Base-by-base conservation (phyloP, 2,113 vertebrate genomes). In the Jaculus jaculus region DNA sequence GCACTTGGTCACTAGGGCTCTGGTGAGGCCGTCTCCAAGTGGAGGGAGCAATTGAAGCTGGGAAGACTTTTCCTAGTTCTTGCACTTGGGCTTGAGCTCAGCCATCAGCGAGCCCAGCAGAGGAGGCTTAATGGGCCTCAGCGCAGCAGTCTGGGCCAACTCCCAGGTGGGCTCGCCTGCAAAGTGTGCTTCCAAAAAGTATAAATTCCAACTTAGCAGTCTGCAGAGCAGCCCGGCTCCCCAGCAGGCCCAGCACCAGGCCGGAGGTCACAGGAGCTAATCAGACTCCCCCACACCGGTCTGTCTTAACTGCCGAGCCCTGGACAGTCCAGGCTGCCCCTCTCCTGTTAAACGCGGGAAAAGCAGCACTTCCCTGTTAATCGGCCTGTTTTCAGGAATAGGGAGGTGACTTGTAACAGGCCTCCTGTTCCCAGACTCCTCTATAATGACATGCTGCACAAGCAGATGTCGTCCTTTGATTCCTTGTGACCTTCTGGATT, bases 381-480 rank as follows among this genome's bases (percentile, higher is more conserved):
- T 90, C 94, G 78, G 96, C 95, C 93, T 96, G 91, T 94, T 96
- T 93, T 63, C 95, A 90, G 91, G 93, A 97, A 93, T 97, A 87
- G 87, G 89, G 95, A 96, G 97, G 96, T 95, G 92, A 96, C 97
- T 94, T 97, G 98, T 96, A 92, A 86, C 95, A 89, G 95, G 96
- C 95, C 92, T 97, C 94, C 77, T 54, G 94, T 97, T 96, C 96
- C 95, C 94, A 95, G 54, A 66, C 93, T 96, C 95, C 92, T 96
- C 90, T 92, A 0, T 96, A 97, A 95, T 95, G 96, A 97, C 96
- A 96, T 96, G 96, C 96, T 91, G 93, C 98, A 97, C 97, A 97
- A 95, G 96, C 94, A 97, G 96, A 96, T 96, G 93, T 96, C 96
- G 30, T 95, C 96, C 96, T 98, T 97, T 97, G 95, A 96, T 97